Percentiles rank a stretch among this genome's conserved stretches.
These are phyloP conservation scores for Platynereis dumerilii DNA, from an alignment of 2,888 invertebrate genomes.

Conservation along the genomic window DNA sequence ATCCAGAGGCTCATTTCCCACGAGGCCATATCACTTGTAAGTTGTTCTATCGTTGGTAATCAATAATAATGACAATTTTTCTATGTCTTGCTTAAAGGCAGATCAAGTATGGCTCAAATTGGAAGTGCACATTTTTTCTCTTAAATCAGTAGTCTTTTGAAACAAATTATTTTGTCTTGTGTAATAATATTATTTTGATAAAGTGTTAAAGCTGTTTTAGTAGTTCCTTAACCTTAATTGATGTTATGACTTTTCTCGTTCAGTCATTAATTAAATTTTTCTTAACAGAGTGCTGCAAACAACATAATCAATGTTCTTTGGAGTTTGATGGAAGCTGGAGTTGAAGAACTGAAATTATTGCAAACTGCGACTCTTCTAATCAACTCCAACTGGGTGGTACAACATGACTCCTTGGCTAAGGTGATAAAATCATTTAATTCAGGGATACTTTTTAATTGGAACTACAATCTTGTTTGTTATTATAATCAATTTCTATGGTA, in stretches of 20 bases:
- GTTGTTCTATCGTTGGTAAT: slow-evolving; percentile 20
- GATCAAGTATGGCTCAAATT: background rate
- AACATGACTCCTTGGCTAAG: slow-evolving; percentile 91
- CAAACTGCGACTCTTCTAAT: slow-evolving; percentile 93
- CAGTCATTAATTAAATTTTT: too few species aligned
- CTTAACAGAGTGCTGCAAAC: slow-evolving; percentile 32
- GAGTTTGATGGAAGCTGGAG: slow-evolving; percentile 90
- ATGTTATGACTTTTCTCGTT: too few species aligned
- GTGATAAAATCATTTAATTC: too few species aligned
- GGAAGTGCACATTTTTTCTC: background rate
- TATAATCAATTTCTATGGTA: too few species aligned
- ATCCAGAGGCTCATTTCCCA: slow-evolving; percentile 86
- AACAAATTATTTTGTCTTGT: background rate
- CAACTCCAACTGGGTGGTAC: slow-evolving; percentile 93
- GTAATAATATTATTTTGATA: background rate
- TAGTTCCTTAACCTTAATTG: too few species aligned
- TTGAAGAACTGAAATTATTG: slow-evolving; percentile 93
- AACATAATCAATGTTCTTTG: slow-evolving; percentile 83
- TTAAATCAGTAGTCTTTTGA: background rate
- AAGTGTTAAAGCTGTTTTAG: background rate
- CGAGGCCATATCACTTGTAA: slow-evolving; percentile 62
- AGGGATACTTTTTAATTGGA: too few species aligned
- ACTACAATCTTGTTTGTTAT: too few species aligned
- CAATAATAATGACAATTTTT: background rate
- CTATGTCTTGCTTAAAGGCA: background rate